phyloP scores from a whole-genome alignment of 2,113 vertebrate species.

The Meleagris gallopavo region DNA sequence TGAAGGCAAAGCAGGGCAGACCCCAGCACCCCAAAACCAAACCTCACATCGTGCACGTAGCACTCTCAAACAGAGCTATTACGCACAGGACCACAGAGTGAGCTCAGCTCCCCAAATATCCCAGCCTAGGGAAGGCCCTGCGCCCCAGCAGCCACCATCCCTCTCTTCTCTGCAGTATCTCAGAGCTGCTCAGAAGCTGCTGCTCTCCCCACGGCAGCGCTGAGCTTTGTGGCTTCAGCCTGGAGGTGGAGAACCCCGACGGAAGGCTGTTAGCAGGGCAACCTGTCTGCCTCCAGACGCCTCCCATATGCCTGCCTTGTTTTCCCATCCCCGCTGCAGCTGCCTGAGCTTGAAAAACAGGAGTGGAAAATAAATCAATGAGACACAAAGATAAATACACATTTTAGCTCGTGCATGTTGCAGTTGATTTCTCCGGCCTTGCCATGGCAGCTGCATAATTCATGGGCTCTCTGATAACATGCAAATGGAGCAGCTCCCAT shows the following conservation, averaged over 20 bases:
- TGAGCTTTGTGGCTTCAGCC: background rate
- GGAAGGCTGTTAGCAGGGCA: background rate
- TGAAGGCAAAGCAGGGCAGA: background rate
- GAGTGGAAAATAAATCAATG: slow-evolving; percentile 57
- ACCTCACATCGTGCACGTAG: background rate
- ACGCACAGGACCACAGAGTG: background rate
- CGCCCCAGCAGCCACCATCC: background rate
- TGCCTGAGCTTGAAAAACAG: background rate
- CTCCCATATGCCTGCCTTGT: background rate
- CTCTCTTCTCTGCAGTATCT: background rate
- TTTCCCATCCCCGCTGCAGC: background rate
- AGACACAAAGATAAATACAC: slow-evolving; percentile 50
- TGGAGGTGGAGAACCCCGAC: background rate
- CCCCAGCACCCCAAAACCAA: background rate
- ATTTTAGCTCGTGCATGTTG: background rate
- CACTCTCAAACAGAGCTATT: background rate
- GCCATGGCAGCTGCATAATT: slow-evolving; percentile 42
- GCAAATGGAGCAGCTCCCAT: background rate
- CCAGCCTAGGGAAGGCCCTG: background rate
- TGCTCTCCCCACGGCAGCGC: background rate
- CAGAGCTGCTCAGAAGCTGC: background rate
- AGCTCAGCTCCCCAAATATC: background rate
- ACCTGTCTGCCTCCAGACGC: background rate
- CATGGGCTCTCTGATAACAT: background rate
- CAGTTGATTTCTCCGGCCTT: slow-evolving; percentile 15